Base-by-base conservation (phyloP, 2,888 invertebrate genomes). In the Geophilus truncorum region DNA sequence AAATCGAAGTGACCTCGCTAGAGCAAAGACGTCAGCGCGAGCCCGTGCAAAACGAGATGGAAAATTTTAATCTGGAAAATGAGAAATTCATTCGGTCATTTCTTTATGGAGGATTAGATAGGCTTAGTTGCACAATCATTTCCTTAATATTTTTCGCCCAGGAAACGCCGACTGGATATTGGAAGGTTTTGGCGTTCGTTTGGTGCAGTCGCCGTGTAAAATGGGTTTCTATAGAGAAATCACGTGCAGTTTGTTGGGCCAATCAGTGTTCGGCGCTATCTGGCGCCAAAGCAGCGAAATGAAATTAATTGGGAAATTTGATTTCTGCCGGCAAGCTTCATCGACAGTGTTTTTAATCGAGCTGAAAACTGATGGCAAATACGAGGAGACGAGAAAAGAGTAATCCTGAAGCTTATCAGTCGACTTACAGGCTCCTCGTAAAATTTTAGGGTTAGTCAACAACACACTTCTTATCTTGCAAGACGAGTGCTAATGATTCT, bases 391-490 rank as follows among this genome's bases (percentile, higher is more conserved):
- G 51, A 28, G 70, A 70, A 28, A 45, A 70, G 70, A 70, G 70
- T 70, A 70, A 70, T 70, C 70, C 70, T 28, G 70, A 70, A 70
- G 70, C 70, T 70, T 70, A 70, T 70, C 70, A 70, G 70, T 28
- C 70, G 70, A 70, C 70, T 70, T 70, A 70, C 70, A 70, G 70
- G 70, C 70, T 70, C 70, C 70, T 70, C 70, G 70, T 70, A 70
- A 70, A 70, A 70, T 70, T 70, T 70, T 70, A 70, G 70, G 70
- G 70, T 70, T 70, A 70, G 70, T 70, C 70, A 70, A 70, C 70
- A 70, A 70, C 70, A 25, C 70, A 70, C 70, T 70, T 70, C 70
- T 70, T 70, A 70, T 70, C 70, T 70, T 5, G 28, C 70, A 70
- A 70, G 70, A 70, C 70, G 70, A 70, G 70, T 70, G 70, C 70